These are phyloP conservation scores for Siniperca chuatsi DNA, from an alignment of 2,113 vertebrate species.

Conservation along the genomic window DNA sequence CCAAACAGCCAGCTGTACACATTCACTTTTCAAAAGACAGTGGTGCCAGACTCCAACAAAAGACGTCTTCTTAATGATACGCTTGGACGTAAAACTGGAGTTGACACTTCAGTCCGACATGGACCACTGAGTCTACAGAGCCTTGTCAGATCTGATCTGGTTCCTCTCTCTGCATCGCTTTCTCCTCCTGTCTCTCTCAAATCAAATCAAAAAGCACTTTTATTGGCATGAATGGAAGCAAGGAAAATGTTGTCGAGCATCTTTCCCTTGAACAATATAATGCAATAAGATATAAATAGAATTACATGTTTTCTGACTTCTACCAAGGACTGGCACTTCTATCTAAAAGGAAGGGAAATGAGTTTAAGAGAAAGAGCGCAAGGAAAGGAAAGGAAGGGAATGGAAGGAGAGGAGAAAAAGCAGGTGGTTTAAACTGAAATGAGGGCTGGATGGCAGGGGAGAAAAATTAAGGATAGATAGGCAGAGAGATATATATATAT, in stretches of 20 bases:
- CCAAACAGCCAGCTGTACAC: conserved; percentile 15
- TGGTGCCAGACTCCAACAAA: conserved; percentile 54
- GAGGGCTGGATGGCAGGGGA: conserved; percentile 11
- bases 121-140: conserved; percentile 54
- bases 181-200: conserved; percentile 48
- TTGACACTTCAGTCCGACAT: conserved; percentile 55
- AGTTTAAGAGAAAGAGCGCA: conserved; percentile 8
- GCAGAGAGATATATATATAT: conserved; percentile 52
- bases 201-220: conserved; percentile 58
- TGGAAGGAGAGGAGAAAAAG: neutral
- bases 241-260: conserved; percentile 50
- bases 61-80: conserved; percentile 64
- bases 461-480: conserved; percentile 28
- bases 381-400: neutral
- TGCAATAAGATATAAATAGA: conserved; percentile 54
- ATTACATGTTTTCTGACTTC: conserved; percentile 3
- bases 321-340: conserved; percentile 15
- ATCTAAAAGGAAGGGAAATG: conserved; percentile 5
- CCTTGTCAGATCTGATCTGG: conserved; percentile 63
- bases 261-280: conserved; percentile 40
- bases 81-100: conserved; percentile 59
- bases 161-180: conserved; percentile 30
- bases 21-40: conserved; percentile 26
- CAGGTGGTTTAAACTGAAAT: conserved; percentile 15
- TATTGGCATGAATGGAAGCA: conserved; percentile 41